Evolutionary conservation across 2,888 invertebrate genomes (phyloP).

Genomic region (Philereme vetulata): DNA sequence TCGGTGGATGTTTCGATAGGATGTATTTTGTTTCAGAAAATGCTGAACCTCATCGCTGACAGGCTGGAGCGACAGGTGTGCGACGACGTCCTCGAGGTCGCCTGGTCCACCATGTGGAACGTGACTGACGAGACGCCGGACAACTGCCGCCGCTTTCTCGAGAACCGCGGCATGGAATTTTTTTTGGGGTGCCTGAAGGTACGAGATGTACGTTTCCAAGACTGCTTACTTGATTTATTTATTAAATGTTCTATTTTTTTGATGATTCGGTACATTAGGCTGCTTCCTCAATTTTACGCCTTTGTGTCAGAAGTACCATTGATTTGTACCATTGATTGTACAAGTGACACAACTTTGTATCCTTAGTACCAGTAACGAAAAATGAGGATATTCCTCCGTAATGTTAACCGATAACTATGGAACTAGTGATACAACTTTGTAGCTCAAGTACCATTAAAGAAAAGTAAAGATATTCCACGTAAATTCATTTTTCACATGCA

Average conservation of each 20-base stretch:
- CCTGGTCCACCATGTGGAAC: conserved; percentile 99
- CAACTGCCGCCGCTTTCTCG: conserved; percentile 96
- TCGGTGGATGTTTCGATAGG: not conserved
- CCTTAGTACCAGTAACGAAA: no score
- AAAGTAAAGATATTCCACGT: no score
- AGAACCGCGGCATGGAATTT: conserved; percentile 93
- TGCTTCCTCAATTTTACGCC: no score
- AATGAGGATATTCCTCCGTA: no score
- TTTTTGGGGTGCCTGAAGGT: conserved; percentile 95
- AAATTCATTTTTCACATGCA: no score
- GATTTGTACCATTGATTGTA: no score
- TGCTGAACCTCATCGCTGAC: conserved; percentile 94
- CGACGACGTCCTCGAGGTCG: conserved; percentile 98
- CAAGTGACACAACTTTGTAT: no score
- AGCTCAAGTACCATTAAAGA: no score
- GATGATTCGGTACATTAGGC: no score
- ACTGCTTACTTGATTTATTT: not conserved
- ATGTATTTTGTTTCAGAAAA: conserved; percentile 75
- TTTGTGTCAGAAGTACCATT: no score
- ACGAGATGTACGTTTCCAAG: conserved; percentile 40
- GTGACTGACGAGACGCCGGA: conserved; percentile 97
- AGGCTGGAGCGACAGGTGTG: conserved; percentile 90
- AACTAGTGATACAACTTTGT: no score
- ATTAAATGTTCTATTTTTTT: not conserved
- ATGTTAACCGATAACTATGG: no score